Evolutionary conservation across 2,113 vertebrate species (phyloP).

Genomic region (Murina feae): DNA sequence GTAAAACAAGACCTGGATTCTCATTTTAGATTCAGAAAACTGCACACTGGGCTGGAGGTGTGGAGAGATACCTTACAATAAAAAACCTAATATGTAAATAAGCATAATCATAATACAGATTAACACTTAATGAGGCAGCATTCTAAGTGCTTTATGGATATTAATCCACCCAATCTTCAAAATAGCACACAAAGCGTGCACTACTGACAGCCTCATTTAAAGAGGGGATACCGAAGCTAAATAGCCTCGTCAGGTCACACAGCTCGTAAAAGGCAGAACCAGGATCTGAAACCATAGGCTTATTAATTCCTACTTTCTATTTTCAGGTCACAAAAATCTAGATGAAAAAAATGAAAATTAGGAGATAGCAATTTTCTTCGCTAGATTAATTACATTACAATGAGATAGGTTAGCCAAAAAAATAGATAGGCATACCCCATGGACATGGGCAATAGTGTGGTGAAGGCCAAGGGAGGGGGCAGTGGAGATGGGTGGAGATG

Average conservation of each 20-base stretch:
- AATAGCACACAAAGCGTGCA: neutral
- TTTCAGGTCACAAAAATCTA: constrained; percentile 1
- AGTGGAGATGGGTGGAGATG: too few species aligned
- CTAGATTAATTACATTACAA: neutral
- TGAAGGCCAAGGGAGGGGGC: neutral
- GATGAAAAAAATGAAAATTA: constrained; percentile 3
- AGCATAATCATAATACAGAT: neutral
- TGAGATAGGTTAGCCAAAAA: neutral
- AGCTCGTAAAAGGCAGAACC: neutral
- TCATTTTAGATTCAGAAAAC: constrained; percentile 48
- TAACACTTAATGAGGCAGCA: neutral
- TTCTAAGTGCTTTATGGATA: neutral
- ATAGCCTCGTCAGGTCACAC: neutral
- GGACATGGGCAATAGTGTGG: neutral
- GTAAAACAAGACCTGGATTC: constrained; percentile 12
- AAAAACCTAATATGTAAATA: constrained; percentile 4
- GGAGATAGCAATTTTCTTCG: neutral
- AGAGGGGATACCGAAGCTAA: neutral
- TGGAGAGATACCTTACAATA: neutral
- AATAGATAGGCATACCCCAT: neutral
- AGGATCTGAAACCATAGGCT: neutral
- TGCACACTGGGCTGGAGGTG: neutral
- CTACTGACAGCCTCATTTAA: neutral
- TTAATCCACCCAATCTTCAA: neutral
- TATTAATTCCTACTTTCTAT: neutral